These are phyloP conservation scores for Sebastes hubbsi DNA, from an alignment of 2,797 vertebrate species.

Conservation along the genomic window DNA sequence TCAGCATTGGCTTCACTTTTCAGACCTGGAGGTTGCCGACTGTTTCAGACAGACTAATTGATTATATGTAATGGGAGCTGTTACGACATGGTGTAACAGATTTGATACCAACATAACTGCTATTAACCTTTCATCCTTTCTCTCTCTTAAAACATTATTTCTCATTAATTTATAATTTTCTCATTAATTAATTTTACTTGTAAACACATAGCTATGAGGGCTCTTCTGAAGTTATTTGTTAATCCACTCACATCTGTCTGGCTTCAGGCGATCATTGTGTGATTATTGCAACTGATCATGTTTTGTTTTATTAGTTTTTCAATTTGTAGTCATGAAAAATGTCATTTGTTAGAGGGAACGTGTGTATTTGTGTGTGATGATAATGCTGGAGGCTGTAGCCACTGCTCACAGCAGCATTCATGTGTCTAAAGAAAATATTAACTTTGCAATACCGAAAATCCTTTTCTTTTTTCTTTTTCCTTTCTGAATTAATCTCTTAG, in stretches of 20 bases:
- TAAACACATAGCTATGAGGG: neutral
- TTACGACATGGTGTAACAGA: neutral
- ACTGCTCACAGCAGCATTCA: neutral
- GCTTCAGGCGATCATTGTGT: neutral
- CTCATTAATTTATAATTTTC: neutral
- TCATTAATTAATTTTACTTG: neutral
- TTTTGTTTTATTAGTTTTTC: conserved; percentile 12
- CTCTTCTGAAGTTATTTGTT: neutral
- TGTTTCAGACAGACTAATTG: neutral
- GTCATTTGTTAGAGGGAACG: neutral
- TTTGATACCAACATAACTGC: neutral
- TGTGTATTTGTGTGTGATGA: neutral
- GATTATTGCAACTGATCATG: neutral
- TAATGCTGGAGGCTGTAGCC: neutral
- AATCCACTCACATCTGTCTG: neutral
- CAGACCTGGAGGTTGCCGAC: too few relatives aligned
- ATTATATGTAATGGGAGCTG: neutral
- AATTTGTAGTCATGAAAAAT: neutral
- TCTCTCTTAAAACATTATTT: neutral
- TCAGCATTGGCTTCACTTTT: too few relatives aligned
- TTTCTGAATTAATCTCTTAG: neutral
- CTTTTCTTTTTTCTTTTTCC: too few relatives aligned
- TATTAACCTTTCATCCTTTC: neutral
- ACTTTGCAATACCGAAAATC: neutral
- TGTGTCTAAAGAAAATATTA: conserved; percentile 10